Percentiles rank a stretch among this genome's conserved stretches.
phyloP scores from a whole-genome alignment of 1,140 invertebrate species.

The Scylla paramamosain region DNA sequence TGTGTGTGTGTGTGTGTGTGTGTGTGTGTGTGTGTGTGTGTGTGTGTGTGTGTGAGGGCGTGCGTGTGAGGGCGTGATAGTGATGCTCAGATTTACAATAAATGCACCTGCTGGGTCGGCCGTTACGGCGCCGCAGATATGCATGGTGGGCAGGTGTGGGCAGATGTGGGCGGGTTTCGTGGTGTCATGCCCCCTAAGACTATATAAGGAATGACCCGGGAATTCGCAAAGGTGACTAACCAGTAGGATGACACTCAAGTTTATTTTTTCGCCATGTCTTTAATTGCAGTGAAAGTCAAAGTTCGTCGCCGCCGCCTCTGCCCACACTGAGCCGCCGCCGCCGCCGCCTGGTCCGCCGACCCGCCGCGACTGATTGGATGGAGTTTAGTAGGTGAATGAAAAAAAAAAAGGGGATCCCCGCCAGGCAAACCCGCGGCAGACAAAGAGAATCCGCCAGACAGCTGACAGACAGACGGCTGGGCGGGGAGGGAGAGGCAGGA shows the following conservation, averaged over 20 bases:
- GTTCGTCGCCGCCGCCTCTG: background rate
- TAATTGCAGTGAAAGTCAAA: no score
- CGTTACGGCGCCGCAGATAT: no score
- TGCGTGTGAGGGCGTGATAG: no score
- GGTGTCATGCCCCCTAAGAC: no score
- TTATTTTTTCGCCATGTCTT: no score
- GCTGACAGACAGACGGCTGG: constrained; percentile 25
- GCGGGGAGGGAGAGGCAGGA: background rate
- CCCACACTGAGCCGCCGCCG: background rate
- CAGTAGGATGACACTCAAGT: no score
- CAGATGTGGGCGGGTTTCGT: no score
- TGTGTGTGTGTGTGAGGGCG: background rate
- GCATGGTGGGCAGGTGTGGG: no score
- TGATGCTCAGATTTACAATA: background rate
- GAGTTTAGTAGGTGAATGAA: background rate
- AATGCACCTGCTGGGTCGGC: no score
- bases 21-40: background rate
- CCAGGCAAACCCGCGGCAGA: background rate
- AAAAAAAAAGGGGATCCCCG: background rate
- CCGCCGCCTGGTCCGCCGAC: background rate
- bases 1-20: background rate
- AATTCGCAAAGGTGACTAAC: no score
- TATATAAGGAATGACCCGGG: no score
- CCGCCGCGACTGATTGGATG: background rate
- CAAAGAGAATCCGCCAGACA: constrained; percentile 16